Base-by-base conservation (phyloP, 2,888 invertebrate species). In the Epirrhoe tristata region DNA sequence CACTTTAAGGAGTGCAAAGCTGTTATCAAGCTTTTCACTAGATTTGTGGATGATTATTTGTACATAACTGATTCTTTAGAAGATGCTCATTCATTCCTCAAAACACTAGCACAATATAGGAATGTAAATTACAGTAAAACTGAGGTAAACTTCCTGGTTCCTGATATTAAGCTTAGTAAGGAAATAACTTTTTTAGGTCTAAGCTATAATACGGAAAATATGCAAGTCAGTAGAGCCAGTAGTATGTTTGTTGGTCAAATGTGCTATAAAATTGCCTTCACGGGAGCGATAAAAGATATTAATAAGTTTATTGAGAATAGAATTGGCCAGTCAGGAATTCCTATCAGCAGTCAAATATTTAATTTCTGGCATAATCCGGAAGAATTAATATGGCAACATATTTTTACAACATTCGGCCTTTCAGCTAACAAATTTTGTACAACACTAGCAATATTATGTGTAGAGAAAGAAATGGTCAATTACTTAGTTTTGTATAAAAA, bases 391-490 rank as follows among this genome's bases (percentile, higher is more conserved):
- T 93, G 93, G 94, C 79, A 74, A 4, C 90, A 93, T 71, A 76
- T 91, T 65, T 94, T 93, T 73, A 81, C 83, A 5, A 90, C 92
- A n/a, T 84, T 90, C 36, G 91, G 90, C 74, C 73, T 93, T 16
- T 92, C 93, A 16, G 93, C 93, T 0, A 93, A 94, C 74, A 94
- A 93, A 77, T 90, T 93, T 66, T 93, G 93, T 58, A 91, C 93
- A 7, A 91, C 92, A 57, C 73, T 93, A 58, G 84, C 91, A 6
- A 71, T 93, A 56, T 63, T 89, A n/a, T 89, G 88, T 67, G 75
- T 85, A 60, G 82, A 83, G 39, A 74, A 74, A 16, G 86, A 90
- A 50, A 89, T 90, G 80, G 69, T 73, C 0, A 78, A 78, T 58
- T 86, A 86, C 75, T 72, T 93, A 5, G 57, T 72, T 24, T 54